Conservation (phyloP, 2,797 vertebrate species). For the Sus cebifrons region DNA sequence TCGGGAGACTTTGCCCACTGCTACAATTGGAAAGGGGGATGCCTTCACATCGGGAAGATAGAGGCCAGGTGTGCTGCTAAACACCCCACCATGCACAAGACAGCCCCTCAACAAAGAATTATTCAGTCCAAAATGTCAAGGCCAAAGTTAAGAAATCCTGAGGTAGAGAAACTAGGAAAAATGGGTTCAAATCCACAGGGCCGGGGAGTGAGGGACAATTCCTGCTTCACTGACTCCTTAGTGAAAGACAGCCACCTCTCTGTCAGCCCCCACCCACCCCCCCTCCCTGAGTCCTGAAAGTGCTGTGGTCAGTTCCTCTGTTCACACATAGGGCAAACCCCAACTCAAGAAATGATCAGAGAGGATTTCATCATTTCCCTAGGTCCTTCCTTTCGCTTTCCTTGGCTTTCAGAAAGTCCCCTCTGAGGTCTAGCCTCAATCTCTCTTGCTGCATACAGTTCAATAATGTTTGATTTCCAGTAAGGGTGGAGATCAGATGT, state of each 20-base stretch:
- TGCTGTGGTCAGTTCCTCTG: neutral
- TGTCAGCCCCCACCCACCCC: neutral
- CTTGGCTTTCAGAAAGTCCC: constrained; percentile 37
- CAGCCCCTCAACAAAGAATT: neutral
- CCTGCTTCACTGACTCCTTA: neutral
- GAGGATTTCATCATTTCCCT: neutral
- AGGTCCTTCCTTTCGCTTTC: neutral
- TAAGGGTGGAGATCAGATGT: neutral
- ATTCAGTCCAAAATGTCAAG: neutral
- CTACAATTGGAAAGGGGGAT: neutral
- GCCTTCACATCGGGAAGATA: neutral
- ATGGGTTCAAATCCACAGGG: neutral
- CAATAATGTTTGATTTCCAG: neutral
- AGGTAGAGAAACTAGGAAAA: neutral
- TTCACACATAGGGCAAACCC: neutral
- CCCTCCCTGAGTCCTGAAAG: neutral
- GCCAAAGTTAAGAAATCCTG: neutral
- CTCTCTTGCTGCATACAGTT: neutral
- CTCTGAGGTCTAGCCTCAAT: neutral
- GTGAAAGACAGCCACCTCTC: neutral
- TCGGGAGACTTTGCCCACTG: neutral
- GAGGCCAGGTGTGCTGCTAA: neutral
- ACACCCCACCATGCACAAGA: neutral
- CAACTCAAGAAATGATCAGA: neutral
- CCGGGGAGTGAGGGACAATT: neutral